A percentile compares a stretch with the other conserved stretches of the same genome.
Conservation (phyloP, 92 coral and sea anemone species). For the Epizoanthus illoricatus region DNA sequence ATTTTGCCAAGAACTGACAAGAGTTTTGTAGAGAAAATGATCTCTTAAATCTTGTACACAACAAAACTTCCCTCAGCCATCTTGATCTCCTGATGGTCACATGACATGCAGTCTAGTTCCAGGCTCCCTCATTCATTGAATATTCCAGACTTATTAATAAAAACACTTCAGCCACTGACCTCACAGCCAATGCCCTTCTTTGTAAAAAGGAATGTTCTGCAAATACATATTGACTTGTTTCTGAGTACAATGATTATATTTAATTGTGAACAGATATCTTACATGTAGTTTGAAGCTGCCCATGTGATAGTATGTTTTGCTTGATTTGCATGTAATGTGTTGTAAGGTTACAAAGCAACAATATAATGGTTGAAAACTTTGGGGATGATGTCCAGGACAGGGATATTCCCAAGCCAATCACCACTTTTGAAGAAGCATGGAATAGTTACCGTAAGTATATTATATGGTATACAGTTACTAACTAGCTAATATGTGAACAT, state of each 20-base stretch:
- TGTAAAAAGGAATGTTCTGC: no score
- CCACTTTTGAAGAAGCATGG: slow-evolving; percentile 86
- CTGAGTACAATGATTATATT: neutral
- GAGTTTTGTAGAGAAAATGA: no score
- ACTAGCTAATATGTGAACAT: neutral
- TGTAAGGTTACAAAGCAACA: slow-evolving; percentile 63
- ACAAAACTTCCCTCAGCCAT: no score
- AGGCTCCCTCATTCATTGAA: no score
- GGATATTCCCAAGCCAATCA: slow-evolving; percentile 82
- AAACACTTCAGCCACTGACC: neutral
- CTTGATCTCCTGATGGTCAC: no score
- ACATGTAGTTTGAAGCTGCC: neutral
- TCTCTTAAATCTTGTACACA: no score
- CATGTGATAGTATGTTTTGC: neutral
- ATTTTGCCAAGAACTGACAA: no score
- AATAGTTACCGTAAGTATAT: slow-evolving; percentile 74
- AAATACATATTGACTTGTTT: no score
- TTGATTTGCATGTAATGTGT: neutral
- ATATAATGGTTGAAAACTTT: slow-evolving; percentile 90
- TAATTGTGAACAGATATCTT: neutral
- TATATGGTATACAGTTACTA: neutral
- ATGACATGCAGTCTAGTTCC: no score
- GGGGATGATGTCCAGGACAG: slow-evolving; percentile 87
- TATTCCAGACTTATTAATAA: no score
- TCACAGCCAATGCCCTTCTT: neutral